Evolutionary conservation across 2,797 vertebrate species (phyloP).

Genomic region (Phalanger gymnotis): DNA sequence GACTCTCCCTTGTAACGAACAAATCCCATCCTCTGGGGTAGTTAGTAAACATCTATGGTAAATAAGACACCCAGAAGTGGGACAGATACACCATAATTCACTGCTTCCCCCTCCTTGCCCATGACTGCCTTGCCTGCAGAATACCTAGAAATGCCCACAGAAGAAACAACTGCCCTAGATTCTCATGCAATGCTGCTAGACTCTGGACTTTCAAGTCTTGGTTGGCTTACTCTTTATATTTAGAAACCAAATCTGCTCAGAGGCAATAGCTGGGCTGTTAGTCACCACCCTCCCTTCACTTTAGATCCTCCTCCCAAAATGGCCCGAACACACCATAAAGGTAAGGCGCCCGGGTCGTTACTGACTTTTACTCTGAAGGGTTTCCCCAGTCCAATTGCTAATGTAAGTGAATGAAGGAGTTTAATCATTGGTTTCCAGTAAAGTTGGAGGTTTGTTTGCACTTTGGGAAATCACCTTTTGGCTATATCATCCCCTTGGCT

Average conservation of each 20-base stretch:
- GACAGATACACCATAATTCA: neutral
- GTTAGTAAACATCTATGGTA: neutral
- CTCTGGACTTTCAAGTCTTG: neutral
- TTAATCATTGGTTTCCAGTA: neutral
- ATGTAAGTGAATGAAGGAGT: neutral
- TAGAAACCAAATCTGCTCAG: neutral
- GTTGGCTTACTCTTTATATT: neutral
- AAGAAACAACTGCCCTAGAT: neutral
- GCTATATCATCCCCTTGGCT: neutral
- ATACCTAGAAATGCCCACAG: neutral
- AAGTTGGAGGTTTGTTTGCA: neutral
- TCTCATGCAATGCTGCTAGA: neutral
- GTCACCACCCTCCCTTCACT: neutral
- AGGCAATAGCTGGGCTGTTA: neutral
- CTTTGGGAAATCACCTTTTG: neutral
- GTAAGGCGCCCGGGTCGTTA: accelerated
- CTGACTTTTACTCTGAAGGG: neutral
- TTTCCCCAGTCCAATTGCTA: neutral
- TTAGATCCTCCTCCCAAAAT: neutral
- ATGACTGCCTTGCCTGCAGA: neutral
- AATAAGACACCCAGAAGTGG: neutral
- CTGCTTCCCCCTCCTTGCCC: neutral
- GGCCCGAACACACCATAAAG: neutral
- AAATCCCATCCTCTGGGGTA: neutral
- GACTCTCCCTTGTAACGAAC: neutral